Evolutionary conservation across 2,113 vertebrate species (phyloP), one percentile per base, ranked within the genome.

Genomic region (Xiphophorus hellerii): DNA sequence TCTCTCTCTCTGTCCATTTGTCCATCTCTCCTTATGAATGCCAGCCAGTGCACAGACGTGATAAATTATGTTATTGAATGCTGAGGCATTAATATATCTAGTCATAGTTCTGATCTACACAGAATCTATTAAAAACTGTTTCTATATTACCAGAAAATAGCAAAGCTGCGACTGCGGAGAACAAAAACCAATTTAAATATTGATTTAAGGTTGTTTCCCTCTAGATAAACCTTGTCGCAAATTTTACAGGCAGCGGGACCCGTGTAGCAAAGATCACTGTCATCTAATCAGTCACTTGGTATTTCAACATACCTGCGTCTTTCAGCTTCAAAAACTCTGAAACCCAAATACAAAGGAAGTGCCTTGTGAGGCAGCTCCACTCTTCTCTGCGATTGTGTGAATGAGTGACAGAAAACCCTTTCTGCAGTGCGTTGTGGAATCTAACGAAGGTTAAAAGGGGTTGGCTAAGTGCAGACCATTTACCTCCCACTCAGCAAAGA

Each of bases 91-190:
- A 9, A 54, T 54, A 54, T 54, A 54, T 54, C 6, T 54, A 20
- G 14, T 54, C 8, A 7, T 54, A 22, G 48, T 15, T 22, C 48
- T 22, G 4, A 39, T 17, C 15, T 31, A 30, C 7, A 69, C 3
- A 62, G 13, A 73, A 66, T 44, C 28, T 17, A 58, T 66, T 42
- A 54, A 12, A 6, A 71, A 61, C 44, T 17, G 37, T 65, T 69
- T 33, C 48, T 2, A 6, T 25, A 35, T 73, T 33, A 28, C 22
- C 2, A 0, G 27, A 11, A 14, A 31, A 54, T 25, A 29, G 15
- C 39, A 68, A 6, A 17, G 10, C 44, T 29, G 14, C n/a, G 8
- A 14, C 14, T 8, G 65, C 2, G 10, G 64, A n/a, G 27, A 68
- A 44, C 66, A 48, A 20, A 48, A 13, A 17, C 15, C 27, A 48